Conservation (phyloP, 2,888 invertebrate species). For the Drosophila prostipennis region DNA sequence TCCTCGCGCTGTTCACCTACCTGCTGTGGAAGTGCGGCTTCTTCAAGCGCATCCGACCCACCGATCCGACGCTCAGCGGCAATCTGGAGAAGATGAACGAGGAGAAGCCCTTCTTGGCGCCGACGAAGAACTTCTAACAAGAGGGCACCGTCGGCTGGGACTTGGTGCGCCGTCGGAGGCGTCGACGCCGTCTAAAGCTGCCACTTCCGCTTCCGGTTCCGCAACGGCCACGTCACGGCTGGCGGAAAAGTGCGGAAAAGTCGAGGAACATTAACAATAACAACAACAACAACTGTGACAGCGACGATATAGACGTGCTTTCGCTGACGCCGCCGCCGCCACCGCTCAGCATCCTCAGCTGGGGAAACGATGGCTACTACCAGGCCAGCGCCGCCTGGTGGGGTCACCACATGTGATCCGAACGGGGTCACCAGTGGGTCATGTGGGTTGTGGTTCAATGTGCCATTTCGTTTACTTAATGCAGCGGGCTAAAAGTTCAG, state of each 20-base stretch:
- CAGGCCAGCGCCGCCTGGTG: constrained; percentile 67
- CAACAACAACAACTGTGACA: constrained; percentile 29
- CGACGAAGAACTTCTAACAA: constrained; percentile 81
- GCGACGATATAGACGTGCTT: constrained; percentile 58
- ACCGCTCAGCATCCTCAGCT: constrained; percentile 60
- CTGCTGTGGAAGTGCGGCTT: constrained; percentile 95
- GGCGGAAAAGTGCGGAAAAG: constrained; percentile 19
- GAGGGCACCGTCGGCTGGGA: constrained; percentile 83
- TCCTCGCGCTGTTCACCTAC: constrained; percentile 91
- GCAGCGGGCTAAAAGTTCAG: constrained; percentile 21
- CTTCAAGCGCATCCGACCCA: constrained; percentile 93
- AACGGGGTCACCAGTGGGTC: constrained; percentile 6
- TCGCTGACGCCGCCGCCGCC: constrained; percentile 70
- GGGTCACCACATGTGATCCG: constrained; percentile 62
- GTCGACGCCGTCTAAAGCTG: constrained; percentile 54
- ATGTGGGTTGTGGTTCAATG: constrained; percentile 72
- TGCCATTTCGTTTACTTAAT: constrained; percentile 74
- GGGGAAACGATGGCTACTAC: constrained; percentile 70
- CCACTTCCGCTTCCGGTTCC: constrained; percentile 34
- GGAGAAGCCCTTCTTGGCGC: constrained; percentile 86
- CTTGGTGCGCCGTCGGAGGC: constrained; percentile 66
- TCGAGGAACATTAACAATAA: constrained; percentile 37
- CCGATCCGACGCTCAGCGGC: constrained; percentile 92
- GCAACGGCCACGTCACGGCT: constrained; percentile 14
- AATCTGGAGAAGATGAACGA: constrained; percentile 91